Evolutionary conservation across 2,888 invertebrate species (phyloP).

Genomic region (Dryococelus australis): DNA sequence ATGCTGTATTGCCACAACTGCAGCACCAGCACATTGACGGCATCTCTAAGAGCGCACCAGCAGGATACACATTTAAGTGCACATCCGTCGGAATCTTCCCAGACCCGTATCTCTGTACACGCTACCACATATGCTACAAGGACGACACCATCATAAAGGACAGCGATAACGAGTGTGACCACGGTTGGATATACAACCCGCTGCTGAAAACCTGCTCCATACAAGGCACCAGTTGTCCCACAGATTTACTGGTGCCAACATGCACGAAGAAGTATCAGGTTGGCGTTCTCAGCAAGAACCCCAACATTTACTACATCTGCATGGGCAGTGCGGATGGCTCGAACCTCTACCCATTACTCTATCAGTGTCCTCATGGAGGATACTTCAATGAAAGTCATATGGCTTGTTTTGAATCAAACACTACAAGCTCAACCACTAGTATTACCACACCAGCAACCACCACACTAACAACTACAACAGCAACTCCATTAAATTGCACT

Average conservation of each 20-base stretch:
- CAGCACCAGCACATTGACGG: background rate
- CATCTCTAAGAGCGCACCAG: background rate
- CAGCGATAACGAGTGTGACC: background rate
- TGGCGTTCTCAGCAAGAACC: background rate
- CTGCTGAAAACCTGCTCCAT: background rate
- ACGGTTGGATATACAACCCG: background rate
- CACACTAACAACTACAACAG: background rate
- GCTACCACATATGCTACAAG: conserved; percentile 22
- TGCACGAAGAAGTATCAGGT: background rate
- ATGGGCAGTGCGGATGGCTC: background rate
- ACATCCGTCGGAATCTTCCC: background rate
- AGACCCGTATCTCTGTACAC: conserved; percentile 21
- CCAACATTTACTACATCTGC: conserved; percentile 27
- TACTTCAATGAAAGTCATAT: background rate
- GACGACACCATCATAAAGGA: background rate
- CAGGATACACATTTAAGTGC: conserved; percentile 16
- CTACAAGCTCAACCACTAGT: background rate
- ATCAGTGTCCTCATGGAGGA: conserved; percentile 12
- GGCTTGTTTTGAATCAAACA: background rate
- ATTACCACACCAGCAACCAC: background rate
- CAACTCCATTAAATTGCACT: background rate
- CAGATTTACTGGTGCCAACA: background rate
- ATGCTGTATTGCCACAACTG: background rate
- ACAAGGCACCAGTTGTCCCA: background rate
- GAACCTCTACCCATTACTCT: conserved; percentile 11